A percentile compares a stretch with the other conserved stretches of the same genome.
These are phyloP conservation scores for Callyntrura sp. DNA, from an alignment of 2,888 invertebrate genomes.

Conservation along the genomic window DNA sequence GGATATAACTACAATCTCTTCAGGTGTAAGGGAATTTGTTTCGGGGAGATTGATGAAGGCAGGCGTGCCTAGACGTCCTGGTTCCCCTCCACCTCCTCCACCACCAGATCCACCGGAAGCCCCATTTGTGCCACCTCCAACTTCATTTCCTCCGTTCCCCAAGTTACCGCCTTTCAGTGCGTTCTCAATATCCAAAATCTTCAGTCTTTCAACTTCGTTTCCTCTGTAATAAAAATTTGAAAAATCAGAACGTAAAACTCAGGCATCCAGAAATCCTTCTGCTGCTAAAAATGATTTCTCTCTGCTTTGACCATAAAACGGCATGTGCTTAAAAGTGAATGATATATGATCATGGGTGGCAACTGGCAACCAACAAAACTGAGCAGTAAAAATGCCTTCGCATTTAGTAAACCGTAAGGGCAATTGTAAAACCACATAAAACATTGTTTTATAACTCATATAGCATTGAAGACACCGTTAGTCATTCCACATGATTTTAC, in stretches of 20 bases:
- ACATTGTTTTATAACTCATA: conserved; percentile 16
- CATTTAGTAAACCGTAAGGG: background rate
- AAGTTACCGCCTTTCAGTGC: conserved; percentile 65
- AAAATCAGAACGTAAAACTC: background rate
- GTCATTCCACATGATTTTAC: background rate
- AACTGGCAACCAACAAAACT: background rate
- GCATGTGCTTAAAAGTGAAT: conserved; percentile 1
- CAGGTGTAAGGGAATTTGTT: conserved; percentile 76
- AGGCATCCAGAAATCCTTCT: conserved; percentile 1
- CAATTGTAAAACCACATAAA: background rate
- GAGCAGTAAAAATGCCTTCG: background rate
- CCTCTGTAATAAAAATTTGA: conserved; percentile 38
- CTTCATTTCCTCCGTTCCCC: conserved; percentile 64
- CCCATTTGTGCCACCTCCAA: conserved; percentile 65
- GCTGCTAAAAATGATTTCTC: background rate
- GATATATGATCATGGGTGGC: conserved; percentile 5
- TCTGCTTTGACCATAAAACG: background rate
- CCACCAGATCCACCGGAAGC: conserved; percentile 54
- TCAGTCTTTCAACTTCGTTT: conserved; percentile 77
- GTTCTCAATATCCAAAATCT: conserved; percentile 74
- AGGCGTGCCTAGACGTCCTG: conserved; percentile 83
- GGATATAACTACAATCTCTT: conserved; percentile 82
- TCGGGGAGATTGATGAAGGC: conserved; percentile 83
- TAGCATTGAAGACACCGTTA: background rate
- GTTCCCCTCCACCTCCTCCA: conserved; percentile 80